Evolutionary conservation across 1,140 invertebrate species (phyloP), one percentile per base, ranked within the genome.

Genomic region (Heterodera schachtii): DNA sequence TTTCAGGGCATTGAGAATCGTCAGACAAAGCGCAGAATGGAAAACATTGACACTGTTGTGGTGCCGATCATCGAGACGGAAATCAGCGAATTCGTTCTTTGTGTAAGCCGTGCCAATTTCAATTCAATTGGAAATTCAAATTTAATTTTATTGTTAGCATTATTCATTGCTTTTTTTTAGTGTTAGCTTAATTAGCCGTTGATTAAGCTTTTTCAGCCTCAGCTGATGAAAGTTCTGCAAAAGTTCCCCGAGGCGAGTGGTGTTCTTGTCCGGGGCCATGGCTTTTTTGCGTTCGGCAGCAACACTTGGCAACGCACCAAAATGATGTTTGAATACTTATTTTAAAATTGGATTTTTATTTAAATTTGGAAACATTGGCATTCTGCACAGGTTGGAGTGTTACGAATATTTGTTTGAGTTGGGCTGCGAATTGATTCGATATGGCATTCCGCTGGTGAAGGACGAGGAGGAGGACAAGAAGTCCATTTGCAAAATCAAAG

Each of bases 41-140:
- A 94, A 75, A 98, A 95, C 90, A 94, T 98, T 90, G 96, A 98
- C 88, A 93, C 94, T 87, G 90, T 99, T n/a, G 91, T 96, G 0
- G 94, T 99, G 1, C 97, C 97, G 0, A 98, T 99, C 44, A 96
- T 99, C 88, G 96, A 98, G 91, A 98, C 98, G 89, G 97, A 96
- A 60, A 94, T 94, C 0, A 94, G 94, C 87, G 97, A 99, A 91
- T 93, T 93, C 89, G 96, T 98, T 91, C 91, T 99, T 71, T 69
- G 77, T 46, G 77, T 78, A 78, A 19, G 31, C 64, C 3, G 11
- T 52, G 52, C 9, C 44, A 67, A 66, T 84, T 43, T 78, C 16
- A 19, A 52, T 52, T 57, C 69, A 49, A 52, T 66, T 69, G 81
- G 66, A 1, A 13, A 5, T 43, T 13, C 4, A 11, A 31, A 31